These are phyloP conservation scores for Trichonephila clavipes DNA, from an alignment of 1,140 invertebrate species.

Conservation along the genomic window DNA sequence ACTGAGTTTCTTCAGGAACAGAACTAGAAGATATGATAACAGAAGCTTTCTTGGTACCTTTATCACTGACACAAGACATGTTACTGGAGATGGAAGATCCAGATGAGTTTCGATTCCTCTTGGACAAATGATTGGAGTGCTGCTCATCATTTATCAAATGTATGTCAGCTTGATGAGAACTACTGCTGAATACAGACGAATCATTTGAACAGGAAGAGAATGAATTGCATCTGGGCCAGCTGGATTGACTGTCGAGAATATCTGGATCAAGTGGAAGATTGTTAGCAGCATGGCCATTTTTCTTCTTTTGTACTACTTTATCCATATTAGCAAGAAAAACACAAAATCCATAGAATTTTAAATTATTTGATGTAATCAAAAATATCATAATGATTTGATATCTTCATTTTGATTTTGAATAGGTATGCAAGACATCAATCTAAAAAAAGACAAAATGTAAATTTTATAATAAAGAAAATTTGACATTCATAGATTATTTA, in stretches of 20 bases:
- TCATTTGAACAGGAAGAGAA: constrained; percentile 65
- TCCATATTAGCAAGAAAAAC: not conserved
- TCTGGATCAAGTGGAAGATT: not conserved
- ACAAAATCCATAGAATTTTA: not conserved
- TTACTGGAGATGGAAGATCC: constrained; percentile 65
- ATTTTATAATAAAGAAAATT: not conserved
- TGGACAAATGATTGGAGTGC: not conserved
- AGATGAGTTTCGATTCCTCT: constrained; percentile 55
- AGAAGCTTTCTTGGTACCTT: not conserved
- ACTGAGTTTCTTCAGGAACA: not conserved
- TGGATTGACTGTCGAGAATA: not conserved
- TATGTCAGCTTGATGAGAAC: not conserved
- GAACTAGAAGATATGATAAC: not conserved
- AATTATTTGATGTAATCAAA: not conserved
- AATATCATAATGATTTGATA: constrained; percentile 36
- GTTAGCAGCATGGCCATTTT: not conserved
- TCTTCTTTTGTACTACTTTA: not conserved
- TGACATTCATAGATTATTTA: not conserved
- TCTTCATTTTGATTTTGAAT: not conserved
- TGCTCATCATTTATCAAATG: not conserved
- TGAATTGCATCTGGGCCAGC: constrained; percentile 36
- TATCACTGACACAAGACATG: constrained; percentile 60
- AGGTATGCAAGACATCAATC: not conserved
- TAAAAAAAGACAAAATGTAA: not conserved
- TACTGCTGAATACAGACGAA: constrained; percentile 18